These are phyloP conservation scores for Lepidochrysops patricia DNA, from an alignment of 2,888 invertebrate species.

Conservation along the genomic window DNA sequence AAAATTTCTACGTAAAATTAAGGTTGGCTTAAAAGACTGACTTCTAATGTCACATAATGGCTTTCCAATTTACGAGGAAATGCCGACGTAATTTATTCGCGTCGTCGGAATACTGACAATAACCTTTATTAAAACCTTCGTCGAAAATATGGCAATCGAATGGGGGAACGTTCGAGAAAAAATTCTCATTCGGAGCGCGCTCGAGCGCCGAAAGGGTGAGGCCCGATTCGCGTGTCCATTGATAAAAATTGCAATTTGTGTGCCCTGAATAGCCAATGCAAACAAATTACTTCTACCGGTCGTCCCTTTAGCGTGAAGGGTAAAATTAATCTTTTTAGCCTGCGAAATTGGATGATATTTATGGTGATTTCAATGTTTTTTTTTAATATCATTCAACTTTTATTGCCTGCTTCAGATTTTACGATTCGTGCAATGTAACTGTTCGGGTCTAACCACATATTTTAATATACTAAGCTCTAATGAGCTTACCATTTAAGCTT, in stretches of 20 bases:
- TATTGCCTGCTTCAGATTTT: too few relatives aligned
- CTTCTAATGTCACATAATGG: conserved; percentile 25
- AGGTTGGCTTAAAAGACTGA: conserved; percentile 20
- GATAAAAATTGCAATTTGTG: conserved; percentile 50
- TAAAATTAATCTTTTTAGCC: conserved; percentile 10
- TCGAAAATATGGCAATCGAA: conserved; percentile 32
- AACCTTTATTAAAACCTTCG: conserved; percentile 28
- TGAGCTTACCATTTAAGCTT: neutral
- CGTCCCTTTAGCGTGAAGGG: conserved; percentile 9
- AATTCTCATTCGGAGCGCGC: conserved; percentile 20
- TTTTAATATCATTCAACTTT: too few relatives aligned
- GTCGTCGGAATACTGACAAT: conserved; percentile 26
- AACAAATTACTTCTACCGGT: conserved; percentile 43
- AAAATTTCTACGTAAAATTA: conserved; percentile 18
- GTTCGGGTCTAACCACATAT: neutral
- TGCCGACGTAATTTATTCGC: conserved; percentile 24
- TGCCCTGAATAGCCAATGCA: conserved; percentile 51
- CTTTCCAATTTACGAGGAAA: conserved; percentile 26
- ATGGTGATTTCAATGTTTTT: neutral
- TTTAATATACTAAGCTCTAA: neutral
- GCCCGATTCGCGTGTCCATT: conserved; percentile 50
- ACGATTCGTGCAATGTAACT: too few relatives aligned
- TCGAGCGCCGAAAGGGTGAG: conserved; percentile 22
- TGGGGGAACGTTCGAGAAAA: conserved; percentile 26
- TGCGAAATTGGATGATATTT: neutral